Percentiles rank a stretch among this genome's conserved stretches.
Evolutionary conservation across 1,140 invertebrate species (phyloP).

Genomic region (Aporrectodea caliginosa): DNA sequence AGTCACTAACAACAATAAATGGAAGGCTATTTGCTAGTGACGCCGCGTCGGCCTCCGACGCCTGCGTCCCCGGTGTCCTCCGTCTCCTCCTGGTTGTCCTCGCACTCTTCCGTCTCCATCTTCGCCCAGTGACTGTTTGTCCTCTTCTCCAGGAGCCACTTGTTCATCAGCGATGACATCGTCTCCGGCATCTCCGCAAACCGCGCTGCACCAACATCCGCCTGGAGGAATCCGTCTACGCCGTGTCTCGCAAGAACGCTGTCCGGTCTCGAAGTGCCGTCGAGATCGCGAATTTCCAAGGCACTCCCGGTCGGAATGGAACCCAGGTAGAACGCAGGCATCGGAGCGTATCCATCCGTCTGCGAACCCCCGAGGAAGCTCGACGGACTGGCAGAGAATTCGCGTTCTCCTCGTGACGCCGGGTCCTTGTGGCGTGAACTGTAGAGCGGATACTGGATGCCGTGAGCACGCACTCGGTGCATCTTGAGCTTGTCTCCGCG

Average conservation of each 20-base stretch:
- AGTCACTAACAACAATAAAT: no score
- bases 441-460: conserved; percentile 7
- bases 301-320: background rate
- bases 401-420: background rate
- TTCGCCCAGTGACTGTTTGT: background rate
- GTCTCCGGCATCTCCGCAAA: background rate
- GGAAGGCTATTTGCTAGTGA: no score
- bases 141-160: background rate
- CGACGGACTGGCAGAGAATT: background rate
- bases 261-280: background rate
- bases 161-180: background rate
- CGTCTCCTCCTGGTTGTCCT: background rate
- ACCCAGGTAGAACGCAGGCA: background rate
- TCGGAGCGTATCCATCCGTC: background rate
- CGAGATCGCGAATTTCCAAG: background rate
- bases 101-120: background rate
- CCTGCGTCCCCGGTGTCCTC: no score
- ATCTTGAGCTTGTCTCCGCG: conserved; percentile 32
- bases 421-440: background rate
- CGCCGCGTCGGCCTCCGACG: no score
- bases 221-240: no score
- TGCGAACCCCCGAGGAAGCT: background rate
- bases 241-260: background rate
- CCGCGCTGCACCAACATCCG: no score
- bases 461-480: conserved; percentile 23